phyloP scores from a whole-genome alignment of 2,888 invertebrate genomes.

The Mythimna albipuncta region DNA sequence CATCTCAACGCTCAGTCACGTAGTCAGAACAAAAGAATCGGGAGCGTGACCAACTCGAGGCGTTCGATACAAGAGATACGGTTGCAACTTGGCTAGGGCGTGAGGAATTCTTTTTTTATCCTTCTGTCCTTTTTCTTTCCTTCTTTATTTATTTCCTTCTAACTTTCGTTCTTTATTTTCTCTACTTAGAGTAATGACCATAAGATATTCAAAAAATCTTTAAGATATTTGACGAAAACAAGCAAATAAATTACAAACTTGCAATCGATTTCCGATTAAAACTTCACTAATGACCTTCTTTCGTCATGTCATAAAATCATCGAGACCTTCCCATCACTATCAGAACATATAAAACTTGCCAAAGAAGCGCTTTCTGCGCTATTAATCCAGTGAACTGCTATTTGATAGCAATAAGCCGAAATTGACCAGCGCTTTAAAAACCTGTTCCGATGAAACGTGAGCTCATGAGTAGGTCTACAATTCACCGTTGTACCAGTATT shows the following conservation, averaged over 20 bases:
- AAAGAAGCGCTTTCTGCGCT: conserved; percentile 23
- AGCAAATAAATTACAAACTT: neutral
- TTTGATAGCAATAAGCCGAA: conserved; percentile 20
- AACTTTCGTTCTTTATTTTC: too few species aligned
- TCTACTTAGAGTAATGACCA: too few species aligned
- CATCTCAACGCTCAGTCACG: too few species aligned
- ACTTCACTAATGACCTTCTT: too few species aligned
- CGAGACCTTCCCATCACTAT: neutral
- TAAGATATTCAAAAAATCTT: neutral
- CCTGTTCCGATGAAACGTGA: conserved; percentile 15
- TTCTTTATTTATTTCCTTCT: too few species aligned
- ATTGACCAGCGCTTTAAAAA: conserved; percentile 20
- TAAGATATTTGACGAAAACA: neutral
- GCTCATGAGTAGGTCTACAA: conserved; percentile 6
- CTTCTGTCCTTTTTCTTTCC: too few species aligned
- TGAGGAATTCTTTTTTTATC: too few species aligned
- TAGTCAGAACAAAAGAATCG: too few species aligned
- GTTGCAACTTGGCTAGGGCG: too few species aligned
- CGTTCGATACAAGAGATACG: too few species aligned
- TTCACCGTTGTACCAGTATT: conserved; percentile 15
- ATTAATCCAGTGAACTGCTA: conserved; percentile 15
- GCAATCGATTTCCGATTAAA: neutral
- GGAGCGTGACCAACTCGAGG: too few species aligned
- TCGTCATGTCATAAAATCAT: conserved; percentile 5
- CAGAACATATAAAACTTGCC: conserved; percentile 20